phyloP scores from a whole-genome alignment of 1,140 invertebrate genomes.

The Drosophila arizonae region DNA sequence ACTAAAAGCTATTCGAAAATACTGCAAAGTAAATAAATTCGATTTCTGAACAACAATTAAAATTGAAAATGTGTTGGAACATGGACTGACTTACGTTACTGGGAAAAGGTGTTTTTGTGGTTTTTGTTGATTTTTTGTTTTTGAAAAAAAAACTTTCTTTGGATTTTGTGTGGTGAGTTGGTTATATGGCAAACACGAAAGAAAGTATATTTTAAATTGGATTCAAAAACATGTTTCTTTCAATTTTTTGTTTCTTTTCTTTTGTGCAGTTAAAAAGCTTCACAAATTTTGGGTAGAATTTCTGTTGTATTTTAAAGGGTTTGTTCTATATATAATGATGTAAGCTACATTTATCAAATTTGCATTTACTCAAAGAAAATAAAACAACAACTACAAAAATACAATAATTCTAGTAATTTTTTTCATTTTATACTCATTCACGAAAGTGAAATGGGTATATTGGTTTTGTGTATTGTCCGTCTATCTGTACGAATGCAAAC shows the following conservation, averaged over 20 bases:
- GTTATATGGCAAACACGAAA: slow-evolving; percentile 15
- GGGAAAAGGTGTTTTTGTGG: slow-evolving; percentile 1
- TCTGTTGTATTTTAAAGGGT: not conserved
- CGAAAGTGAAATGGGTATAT: too few relatives aligned
- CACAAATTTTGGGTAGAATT: not conserved
- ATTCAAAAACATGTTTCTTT: slow-evolving; percentile 2
- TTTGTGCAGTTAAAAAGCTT: slow-evolving; percentile 56
- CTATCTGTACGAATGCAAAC: too few relatives aligned
- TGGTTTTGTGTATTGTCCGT: too few relatives aligned
- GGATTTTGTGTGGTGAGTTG: slow-evolving; percentile 82
- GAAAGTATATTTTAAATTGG: not conserved
- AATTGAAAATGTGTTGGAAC: slow-evolving; percentile 20
- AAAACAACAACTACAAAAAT: slow-evolving; percentile 15
- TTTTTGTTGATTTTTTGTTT: slow-evolving; percentile 10
- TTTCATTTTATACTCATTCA: too few relatives aligned
- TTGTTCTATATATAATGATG: not conserved
- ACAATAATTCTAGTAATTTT: slow-evolving; percentile 8
- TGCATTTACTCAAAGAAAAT: too few relatives aligned
- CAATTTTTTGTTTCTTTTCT: not conserved
- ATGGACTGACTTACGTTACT: slow-evolving; percentile 39
- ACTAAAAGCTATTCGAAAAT: slow-evolving; percentile 32
- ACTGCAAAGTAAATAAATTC: slow-evolving; percentile 28
- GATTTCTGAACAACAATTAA: slow-evolving; percentile 32
- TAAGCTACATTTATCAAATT: slow-evolving; percentile 5
- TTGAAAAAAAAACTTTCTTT: slow-evolving; percentile 21